These are phyloP conservation scores for Chiridota heheva DNA, from an alignment of 35 echinoderm and acorn worm genomes.

Conservation along the genomic window DNA sequence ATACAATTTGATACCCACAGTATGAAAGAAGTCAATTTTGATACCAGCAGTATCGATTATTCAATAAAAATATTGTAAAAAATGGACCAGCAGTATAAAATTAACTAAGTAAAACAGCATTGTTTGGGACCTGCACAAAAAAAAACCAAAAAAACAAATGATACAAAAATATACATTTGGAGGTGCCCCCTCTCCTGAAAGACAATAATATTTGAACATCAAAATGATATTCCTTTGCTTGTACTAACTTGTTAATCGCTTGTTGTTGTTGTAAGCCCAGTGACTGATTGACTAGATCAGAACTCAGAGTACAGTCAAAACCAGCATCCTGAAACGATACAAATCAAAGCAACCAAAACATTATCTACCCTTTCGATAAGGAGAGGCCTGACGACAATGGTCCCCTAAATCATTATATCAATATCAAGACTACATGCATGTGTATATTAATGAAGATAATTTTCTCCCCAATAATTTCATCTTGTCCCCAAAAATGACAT, in stretches of 20 bases:
- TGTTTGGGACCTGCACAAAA: too few species aligned
- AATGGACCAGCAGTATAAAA: too few species aligned
- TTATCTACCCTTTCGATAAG: not conserved
- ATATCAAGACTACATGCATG: not conserved
- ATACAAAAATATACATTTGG: not conserved
- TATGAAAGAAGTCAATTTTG: too few species aligned
- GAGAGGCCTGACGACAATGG: not conserved
- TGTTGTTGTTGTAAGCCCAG: constrained; percentile 65
- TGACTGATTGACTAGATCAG: constrained; percentile 29
- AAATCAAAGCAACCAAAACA: not conserved
- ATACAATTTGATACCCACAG: too few species aligned
- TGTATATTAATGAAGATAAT: not conserved
- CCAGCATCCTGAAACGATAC: constrained; percentile 76
- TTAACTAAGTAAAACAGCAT: too few species aligned
- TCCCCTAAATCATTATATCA: not conserved
- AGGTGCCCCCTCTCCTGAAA: not conserved
- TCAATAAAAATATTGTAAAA: too few species aligned
- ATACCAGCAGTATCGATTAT: not conserved
- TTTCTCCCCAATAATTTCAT: not conserved
- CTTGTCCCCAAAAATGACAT: not conserved
- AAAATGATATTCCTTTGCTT: not conserved
- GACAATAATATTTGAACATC: too few species aligned
- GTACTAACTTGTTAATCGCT: constrained; percentile 76
- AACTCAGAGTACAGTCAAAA: constrained; percentile 73
- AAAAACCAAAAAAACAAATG: not conserved